phyloP scores from a whole-genome alignment of 2,888 invertebrate genomes.

The Andrena dorsata region DNA sequence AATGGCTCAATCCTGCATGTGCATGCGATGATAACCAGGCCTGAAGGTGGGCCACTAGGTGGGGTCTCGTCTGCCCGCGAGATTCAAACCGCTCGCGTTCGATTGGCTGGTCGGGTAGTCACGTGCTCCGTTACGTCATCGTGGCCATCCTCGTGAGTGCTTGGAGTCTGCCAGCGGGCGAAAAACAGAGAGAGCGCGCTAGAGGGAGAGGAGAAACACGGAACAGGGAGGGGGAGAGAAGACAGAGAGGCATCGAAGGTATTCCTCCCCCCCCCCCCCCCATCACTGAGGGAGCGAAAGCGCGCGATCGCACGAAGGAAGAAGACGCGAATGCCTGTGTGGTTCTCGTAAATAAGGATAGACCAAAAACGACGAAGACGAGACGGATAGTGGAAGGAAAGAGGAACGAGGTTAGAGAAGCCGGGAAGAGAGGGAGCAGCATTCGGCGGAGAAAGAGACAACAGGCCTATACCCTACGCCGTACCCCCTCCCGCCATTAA shows the following conservation, averaged over 20 bases:
- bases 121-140: slow-evolving; percentile 76
- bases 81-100: slow-evolving; percentile 71
- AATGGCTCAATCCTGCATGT: slow-evolving; percentile 85
- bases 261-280: slow-evolving; percentile 42
- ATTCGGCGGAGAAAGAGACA: slow-evolving; percentile 46
- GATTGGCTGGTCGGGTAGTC: slow-evolving; percentile 69
- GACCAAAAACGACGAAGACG: slow-evolving; percentile 49
- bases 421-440: slow-evolving; percentile 37
- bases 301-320: slow-evolving; percentile 11
- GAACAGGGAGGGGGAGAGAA: slow-evolving; percentile 25
- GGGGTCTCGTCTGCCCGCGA: slow-evolving; percentile 74
- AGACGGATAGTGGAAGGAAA: slow-evolving; percentile 26
- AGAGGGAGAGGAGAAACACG: slow-evolving; percentile 23
- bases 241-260: slow-evolving; percentile 55
- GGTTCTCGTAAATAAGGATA: slow-evolving; percentile 61
- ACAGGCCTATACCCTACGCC: slow-evolving; percentile 68
- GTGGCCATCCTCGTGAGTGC: slow-evolving; percentile 74
- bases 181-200: not conserved
- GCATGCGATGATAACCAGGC: slow-evolving; percentile 82
- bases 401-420: slow-evolving; percentile 51
- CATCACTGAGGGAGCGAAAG: slow-evolving; percentile 28
- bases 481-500: slow-evolving; percentile 82
- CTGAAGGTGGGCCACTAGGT: slow-evolving; percentile 69
- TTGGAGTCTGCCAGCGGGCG: slow-evolving; percentile 12
- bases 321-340: slow-evolving; percentile 22